Evolutionary conservation across 2,888 invertebrate species (phyloP), one percentile per base, ranked within the genome.

Genomic region (Neuroscelio doddi): DNA sequence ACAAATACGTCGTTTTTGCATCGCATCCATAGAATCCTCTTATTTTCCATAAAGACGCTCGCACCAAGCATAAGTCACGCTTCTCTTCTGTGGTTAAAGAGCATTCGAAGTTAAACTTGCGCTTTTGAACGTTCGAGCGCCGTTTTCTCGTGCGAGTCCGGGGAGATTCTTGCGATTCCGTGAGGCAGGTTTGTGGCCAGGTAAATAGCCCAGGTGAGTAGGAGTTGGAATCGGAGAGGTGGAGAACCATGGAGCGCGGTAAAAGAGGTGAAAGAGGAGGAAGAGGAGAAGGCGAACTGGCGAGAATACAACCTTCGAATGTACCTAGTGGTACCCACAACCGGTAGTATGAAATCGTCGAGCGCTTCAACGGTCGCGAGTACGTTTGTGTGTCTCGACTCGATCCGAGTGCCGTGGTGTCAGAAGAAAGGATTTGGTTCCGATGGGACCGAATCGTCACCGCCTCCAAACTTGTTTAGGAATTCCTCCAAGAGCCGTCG

Each of bases 261-360:
- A 45, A 53, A 44, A 52, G 56, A 16, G 38, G 56, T 15, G 50
- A 38, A 52, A 16, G 63, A 58, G 62, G 50, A 56, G 57, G 56
- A 44, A 42, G 55, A 50, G 62, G 32, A 26, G 27, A 2, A 8
- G 42, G 10, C n/a, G 14, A 12, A 27, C 44, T 55, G 61, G 68
- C 73, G 67, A 57, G 69, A 72, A 73, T 75, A 73, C 76, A 78
- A 77, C 77, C 77, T 77, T 78, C 78, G 76, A 70, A 72, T 68
- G 75, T 78, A 70, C 71, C 65, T 64, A 72, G 68, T 72, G 74
- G 73, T 73, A 73, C 73, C 68, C 46, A 64, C 66, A 57, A 66
- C 64, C 71, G 74, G 64, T 69, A 76, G 77, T 74, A 70, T 74
- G 71, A 65, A 72, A 69, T 69, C 69, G 71, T 70, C 71, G 65